A percentile compares a stretch with the other conserved stretches of the same genome.
phyloP scores from a whole-genome alignment of 2,888 invertebrate species.

The Horisme vitalbata region DNA sequence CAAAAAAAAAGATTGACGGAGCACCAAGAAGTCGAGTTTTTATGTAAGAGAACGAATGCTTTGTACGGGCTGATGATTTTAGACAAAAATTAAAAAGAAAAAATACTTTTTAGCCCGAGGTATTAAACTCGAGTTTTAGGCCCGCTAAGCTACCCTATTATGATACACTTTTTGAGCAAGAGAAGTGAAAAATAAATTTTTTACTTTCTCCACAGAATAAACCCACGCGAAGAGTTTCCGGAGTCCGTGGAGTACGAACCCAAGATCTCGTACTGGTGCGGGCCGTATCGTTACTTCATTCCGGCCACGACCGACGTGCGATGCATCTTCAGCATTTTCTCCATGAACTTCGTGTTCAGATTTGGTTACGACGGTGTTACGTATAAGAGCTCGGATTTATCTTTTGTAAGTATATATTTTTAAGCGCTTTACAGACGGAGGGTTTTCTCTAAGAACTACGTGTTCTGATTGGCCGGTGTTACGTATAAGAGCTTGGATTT shows the following conservation, averaged over 20 bases:
- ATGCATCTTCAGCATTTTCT: constrained; percentile 75
- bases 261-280: constrained; percentile 75
- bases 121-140: too few relatives aligned
- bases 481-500: constrained; percentile 73
- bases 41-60: too few relatives aligned
- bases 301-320: constrained; percentile 73
- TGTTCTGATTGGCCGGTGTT: constrained; percentile 72
- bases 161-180: too few relatives aligned
- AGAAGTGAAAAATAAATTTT: neutral
- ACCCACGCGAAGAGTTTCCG: constrained; percentile 74
- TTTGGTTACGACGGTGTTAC: constrained; percentile 75
- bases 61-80: too few relatives aligned
- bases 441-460: constrained; percentile 76
- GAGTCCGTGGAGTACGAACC: constrained; percentile 77
- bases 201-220: constrained; percentile 50
- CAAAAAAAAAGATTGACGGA: too few relatives aligned
- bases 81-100: too few relatives aligned
- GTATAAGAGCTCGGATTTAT: constrained; percentile 71
- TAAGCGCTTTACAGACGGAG: too few relatives aligned
- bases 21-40: too few relatives aligned
- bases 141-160: too few relatives aligned
- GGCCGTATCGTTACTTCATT: constrained; percentile 76
- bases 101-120: too few relatives aligned
- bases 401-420: constrained; percentile 58
- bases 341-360: constrained; percentile 73